Evolutionary conservation across 2,113 vertebrate genomes (phyloP).

Genomic region (Callocephalon fimbriatum): DNA sequence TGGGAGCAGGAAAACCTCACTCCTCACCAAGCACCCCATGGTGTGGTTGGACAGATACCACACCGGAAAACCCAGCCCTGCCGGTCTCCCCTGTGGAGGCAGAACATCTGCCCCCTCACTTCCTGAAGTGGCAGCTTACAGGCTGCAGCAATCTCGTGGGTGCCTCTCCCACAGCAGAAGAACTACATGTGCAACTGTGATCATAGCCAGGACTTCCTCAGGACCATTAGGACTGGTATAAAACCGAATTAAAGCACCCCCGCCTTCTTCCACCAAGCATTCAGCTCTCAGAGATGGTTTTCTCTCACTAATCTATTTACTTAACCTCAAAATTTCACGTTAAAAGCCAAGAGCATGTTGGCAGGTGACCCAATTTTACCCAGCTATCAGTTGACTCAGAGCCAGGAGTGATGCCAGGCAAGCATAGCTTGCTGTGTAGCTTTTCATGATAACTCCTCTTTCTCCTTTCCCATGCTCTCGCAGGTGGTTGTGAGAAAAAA

Average conservation of each 20-base stretch:
- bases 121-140: not conserved
- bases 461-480: not conserved
- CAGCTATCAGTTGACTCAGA: conserved; percentile 11
- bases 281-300: not conserved
- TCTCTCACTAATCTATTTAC: conserved; percentile 2
- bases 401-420: not conserved
- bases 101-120: not conserved
- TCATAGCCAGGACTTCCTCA: not conserved
- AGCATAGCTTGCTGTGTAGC: not conserved
- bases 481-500: not conserved
- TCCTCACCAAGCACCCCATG: rapidly evolving
- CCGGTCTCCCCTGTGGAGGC: not conserved
- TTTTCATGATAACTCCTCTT: not conserved
- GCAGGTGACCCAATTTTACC: conserved; percentile 33
- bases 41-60: rapidly evolving
- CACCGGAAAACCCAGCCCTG: not conserved
- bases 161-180: not conserved
- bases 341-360: conserved; percentile 24
- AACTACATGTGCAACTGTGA: not conserved
- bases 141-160: not conserved
- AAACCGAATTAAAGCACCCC: not conserved
- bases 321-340: not conserved
- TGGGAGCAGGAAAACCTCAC: not conserved
- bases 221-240: not conserved
- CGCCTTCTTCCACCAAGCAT: not conserved